Evolutionary conservation across 2,888 invertebrate genomes (phyloP).

Genomic region (Crocallis elinguaria): DNA sequence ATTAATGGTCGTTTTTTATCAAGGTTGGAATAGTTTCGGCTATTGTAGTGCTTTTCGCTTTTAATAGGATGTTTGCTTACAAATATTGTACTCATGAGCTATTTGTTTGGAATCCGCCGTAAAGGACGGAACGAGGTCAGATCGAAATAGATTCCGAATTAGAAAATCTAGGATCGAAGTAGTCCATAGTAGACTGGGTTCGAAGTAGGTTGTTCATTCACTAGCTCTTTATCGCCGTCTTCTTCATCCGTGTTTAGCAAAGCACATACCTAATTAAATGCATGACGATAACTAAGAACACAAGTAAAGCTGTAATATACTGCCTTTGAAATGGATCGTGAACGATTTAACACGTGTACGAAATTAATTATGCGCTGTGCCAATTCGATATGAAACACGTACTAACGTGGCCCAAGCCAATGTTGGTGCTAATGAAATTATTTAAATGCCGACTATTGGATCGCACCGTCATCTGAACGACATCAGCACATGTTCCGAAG

Average conservation of each 20-base stretch:
- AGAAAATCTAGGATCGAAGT: constrained; percentile 12
- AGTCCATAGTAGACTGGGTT: constrained; percentile 26
- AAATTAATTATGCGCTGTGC: constrained; percentile 42
- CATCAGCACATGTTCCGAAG: constrained; percentile 53
- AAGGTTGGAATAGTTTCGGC: constrained; percentile 34
- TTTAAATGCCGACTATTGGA: constrained; percentile 50
- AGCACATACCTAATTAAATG: constrained; percentile 37
- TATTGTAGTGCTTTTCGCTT: constrained; percentile 22
- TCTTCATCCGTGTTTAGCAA: constrained; percentile 45
- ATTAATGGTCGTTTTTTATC: constrained; percentile 37
- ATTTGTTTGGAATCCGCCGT: constrained; percentile 16
- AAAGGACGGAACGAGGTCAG: constrained; percentile 5
- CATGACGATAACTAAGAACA: constrained; percentile 39
- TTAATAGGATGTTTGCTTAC: constrained; percentile 18
- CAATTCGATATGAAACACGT: constrained; percentile 30
- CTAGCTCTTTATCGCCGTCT: constrained; percentile 44
- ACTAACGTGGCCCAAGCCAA: constrained; percentile 36
- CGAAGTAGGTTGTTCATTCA: constrained; percentile 36
- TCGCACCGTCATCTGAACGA: constrained; percentile 51
- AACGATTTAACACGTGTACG: constrained; percentile 39
- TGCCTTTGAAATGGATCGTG: constrained; percentile 32
- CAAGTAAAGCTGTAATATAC: constrained; percentile 32
- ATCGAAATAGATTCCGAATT: constrained; percentile 4
- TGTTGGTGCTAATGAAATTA: constrained; percentile 48
- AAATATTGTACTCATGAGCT: constrained; percentile 14